These are phyloP conservation scores for Alcis repandata DNA, from an alignment of 2,888 invertebrate genomes.

Conservation along the genomic window DNA sequence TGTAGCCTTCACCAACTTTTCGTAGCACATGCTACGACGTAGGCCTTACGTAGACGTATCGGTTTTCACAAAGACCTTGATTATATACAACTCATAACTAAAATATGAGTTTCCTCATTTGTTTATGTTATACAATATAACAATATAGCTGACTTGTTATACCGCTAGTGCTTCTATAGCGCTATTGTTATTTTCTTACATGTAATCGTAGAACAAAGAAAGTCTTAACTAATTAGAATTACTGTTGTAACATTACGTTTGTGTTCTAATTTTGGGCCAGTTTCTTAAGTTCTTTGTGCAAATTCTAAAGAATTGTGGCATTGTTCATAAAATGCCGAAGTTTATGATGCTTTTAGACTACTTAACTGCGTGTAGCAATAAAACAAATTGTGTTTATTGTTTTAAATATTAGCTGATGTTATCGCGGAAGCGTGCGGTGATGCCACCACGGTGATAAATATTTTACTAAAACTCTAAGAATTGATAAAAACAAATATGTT, in stretches of 20 bases:
- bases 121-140: constrained; percentile 25
- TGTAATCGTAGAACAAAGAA: constrained; percentile 28
- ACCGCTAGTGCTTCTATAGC: constrained; percentile 6
- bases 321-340: constrained; percentile 19
- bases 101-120: constrained; percentile 21
- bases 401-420: constrained; percentile 29
- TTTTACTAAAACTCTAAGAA: constrained; percentile 21
- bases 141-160: constrained; percentile 5
- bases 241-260: not conserved
- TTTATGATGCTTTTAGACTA: constrained; percentile 27
- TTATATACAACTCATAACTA: constrained; percentile 8
- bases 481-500: constrained; percentile 18
- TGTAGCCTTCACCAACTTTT: constrained; percentile 22
- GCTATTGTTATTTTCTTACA: constrained; percentile 21
- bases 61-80: constrained; percentile 34
- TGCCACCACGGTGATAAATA: constrained; percentile 33
- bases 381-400: constrained; percentile 36
- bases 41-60: constrained; percentile 40
- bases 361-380: constrained; percentile 18
- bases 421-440: constrained; percentile 41
- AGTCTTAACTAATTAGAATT: constrained; percentile 8
- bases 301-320: constrained; percentile 11
- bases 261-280: constrained; percentile 14
- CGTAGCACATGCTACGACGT: constrained; percentile 41
- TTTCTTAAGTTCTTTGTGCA: constrained; percentile 17